Conservation (phyloP, 2,888 invertebrate species). For the Quadroppia sp. region DNA sequence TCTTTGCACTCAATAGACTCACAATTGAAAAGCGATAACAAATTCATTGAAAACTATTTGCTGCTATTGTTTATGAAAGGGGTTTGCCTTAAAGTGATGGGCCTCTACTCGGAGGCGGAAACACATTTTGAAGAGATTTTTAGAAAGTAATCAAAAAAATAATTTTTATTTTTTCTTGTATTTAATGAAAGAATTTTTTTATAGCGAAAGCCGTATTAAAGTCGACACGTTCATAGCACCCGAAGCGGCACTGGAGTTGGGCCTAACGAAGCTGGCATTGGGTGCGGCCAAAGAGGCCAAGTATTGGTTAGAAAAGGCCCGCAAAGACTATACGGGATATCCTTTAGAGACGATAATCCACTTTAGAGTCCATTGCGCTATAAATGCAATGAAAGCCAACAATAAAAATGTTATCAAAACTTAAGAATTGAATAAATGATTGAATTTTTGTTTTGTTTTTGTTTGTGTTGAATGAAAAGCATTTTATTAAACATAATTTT, state of each 20-base stretch:
- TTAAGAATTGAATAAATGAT: too few relatives aligned
- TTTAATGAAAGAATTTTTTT: conserved; percentile 4
- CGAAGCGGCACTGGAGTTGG: conserved; percentile 78
- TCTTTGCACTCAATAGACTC: not conserved
- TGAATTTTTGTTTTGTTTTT: too few relatives aligned
- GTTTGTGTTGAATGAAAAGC: too few relatives aligned
- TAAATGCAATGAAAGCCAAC: conserved; percentile 5
- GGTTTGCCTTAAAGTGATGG: conserved; percentile 72
- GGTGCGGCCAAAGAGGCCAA: conserved; percentile 66
- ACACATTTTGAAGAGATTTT: conserved; percentile 28
- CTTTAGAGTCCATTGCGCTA: conserved; percentile 37
- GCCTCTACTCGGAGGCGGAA: conserved; percentile 64
- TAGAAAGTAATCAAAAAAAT: conserved; percentile 21
- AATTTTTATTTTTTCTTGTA: not conserved
- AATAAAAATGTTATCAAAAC: too few relatives aligned
- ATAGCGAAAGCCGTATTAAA: conserved; percentile 64
- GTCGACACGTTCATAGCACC: conserved; percentile 79
- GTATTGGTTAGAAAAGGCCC: conserved; percentile 61
- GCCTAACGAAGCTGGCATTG: conserved; percentile 68
- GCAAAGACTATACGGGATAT: conserved; percentile 37
- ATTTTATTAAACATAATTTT: too few relatives aligned
- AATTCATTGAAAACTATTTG: conserved; percentile 33
- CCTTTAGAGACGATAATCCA: conserved; percentile 40
- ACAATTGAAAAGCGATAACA: not conserved
- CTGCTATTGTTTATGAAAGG: conserved; percentile 69